These are phyloP conservation scores for Patiria pectinifera DNA, from an alignment of 53 echinoderm and acorn worm genomes.

Conservation along the genomic window DNA sequence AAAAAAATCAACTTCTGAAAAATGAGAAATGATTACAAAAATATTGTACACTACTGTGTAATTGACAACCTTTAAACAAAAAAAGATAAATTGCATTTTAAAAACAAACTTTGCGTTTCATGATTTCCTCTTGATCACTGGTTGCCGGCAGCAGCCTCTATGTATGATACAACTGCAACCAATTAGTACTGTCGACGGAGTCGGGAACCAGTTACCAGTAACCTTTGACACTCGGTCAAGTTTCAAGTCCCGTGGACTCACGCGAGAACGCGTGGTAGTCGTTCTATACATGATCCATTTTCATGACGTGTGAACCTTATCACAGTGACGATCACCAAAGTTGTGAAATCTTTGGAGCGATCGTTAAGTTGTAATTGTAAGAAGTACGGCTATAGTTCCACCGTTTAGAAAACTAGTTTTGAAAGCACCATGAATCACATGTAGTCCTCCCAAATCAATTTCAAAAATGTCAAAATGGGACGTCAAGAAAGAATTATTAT, in stretches of 20 bases:
- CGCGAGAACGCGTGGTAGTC: not conserved
- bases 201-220: conserved; percentile 6
- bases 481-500: not conserved
- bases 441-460: not conserved
- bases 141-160: conserved; percentile 13
- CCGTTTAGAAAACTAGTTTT: too few species aligned
- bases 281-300: too few species aligned
- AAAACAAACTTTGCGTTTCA: not conserved
- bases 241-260: not conserved
- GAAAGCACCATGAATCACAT: not conserved
- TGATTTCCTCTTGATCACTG: not conserved
- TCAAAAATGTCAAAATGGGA: not conserved
- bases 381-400: too few species aligned
- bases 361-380: too few species aligned
- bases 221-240: not conserved
- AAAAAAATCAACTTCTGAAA: not conserved
- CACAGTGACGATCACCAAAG: too few species aligned
- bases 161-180: not conserved
- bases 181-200: conserved; percentile 2
- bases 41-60: not conserved
- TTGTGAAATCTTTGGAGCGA: too few species aligned
- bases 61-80: not conserved
- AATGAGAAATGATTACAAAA: not conserved
- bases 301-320: too few species aligned
- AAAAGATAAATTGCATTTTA: not conserved